Evolutionary conservation across 1,140 invertebrate genomes (phyloP), one percentile per base, ranked within the genome.

Genomic region (Luehdorfia chinensis): DNA sequence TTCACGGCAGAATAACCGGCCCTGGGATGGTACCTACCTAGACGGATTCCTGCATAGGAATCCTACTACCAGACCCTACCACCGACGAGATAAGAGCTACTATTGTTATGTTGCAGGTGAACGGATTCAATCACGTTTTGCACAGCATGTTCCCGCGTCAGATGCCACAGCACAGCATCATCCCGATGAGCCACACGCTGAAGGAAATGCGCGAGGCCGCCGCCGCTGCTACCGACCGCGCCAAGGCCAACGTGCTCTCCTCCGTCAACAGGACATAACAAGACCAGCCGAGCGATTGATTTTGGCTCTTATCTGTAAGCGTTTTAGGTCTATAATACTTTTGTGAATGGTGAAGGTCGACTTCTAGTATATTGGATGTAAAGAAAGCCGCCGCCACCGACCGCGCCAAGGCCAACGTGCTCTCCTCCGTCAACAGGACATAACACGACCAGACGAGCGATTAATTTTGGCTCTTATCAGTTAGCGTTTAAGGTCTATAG

Each of bases 71-170:
- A n/a, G n/a, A n/a, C n/a, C n/a, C n/a, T n/a, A n/a, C n/a, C n/a
- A n/a, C n/a, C n/a, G n/a, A n/a, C n/a, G n/a, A n/a, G n/a, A n/a
- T n/a, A n/a, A n/a, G n/a, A n/a, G n/a, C n/a, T n/a, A n/a, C n/a
- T n/a, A n/a, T n/a, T n/a, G n/a, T n/a, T n/a, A n/a, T n/a, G n/a
- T 18, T 45, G 0, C 68, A 89, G 89, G 87, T 90, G 12, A 88
- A 88, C 44, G 96, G 96, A 2, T 97, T 97, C 71, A 95, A 97
- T 76, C 89, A 92, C 66, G 94, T 96, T 1, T 85, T 97, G 1
- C 75, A 89, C 30, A 87, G 88, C 33, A 91, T 94, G 92, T 95
- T 92, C 78, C 92, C 92, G 11, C 54, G 71, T 8, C 64, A 59
- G 8, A 31, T 41, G 28, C 33, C 60, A 4, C 6, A 73, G 60